phyloP scores from a whole-genome alignment of 2,113 vertebrate species.

The Pelvicachromis taeniatus region DNA sequence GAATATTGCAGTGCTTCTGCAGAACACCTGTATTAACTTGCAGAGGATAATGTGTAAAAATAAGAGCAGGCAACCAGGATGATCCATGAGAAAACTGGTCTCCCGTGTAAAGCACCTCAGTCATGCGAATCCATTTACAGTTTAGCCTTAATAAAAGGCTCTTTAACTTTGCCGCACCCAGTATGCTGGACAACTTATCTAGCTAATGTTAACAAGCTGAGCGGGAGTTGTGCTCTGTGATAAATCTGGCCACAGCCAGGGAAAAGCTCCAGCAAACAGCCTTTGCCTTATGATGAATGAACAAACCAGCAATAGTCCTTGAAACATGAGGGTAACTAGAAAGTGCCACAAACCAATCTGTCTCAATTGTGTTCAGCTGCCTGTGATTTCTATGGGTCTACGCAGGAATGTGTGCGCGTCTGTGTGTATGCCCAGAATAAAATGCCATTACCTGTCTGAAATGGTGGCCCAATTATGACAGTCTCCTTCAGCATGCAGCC shows the following conservation, averaged over 20 bases:
- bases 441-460: slow-evolving; percentile 57
- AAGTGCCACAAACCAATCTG: slow-evolving; percentile 52
- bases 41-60: not conserved
- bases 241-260: slow-evolving; percentile 35
- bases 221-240: slow-evolving; percentile 4
- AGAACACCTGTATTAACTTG: not conserved
- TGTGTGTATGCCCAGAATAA: slow-evolving; percentile 22
- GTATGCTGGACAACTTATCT: slow-evolving; percentile 18
- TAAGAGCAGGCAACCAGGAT: not conserved
- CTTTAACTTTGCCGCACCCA: slow-evolving; percentile 19
- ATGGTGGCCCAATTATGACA: slow-evolving; percentile 63
- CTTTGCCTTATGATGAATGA: slow-evolving; percentile 46
- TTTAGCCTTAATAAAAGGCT: slow-evolving; percentile 39
- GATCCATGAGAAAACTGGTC: not conserved
- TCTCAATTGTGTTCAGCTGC: slow-evolving; percentile 57
- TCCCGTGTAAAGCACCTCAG: not conserved
- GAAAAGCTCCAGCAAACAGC: slow-evolving; percentile 28
- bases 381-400: slow-evolving; percentile 47
- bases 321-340: slow-evolving; percentile 51
- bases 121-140: slow-evolving; percentile 21
- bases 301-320: slow-evolving; percentile 47
- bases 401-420: slow-evolving; percentile 24
- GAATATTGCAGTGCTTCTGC: not conserved
- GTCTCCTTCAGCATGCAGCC: slow-evolving; percentile 58
- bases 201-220: slow-evolving; percentile 34